Base-by-base conservation (phyloP, 2,888 invertebrate genomes). In the Brenthis hecate region DNA sequence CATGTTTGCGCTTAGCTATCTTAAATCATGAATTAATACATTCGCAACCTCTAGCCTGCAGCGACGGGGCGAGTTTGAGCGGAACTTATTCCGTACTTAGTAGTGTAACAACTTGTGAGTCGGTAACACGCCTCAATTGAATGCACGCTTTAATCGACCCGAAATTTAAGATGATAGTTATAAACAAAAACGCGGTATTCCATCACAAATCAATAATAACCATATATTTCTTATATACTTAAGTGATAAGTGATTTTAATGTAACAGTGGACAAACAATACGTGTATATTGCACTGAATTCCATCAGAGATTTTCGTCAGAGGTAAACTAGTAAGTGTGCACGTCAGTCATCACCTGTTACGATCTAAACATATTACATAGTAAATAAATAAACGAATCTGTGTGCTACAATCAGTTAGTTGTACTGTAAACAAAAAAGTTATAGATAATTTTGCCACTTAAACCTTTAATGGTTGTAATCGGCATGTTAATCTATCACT, bases 21-120 rank as follows among this genome's bases (percentile, higher is more conserved):
- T 85, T 76, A 81, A 79, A 87, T 86, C 85, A 81, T 82, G 85
- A 85, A 85, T 86, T 86, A 85, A 86, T 84, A 83, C 82, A 79
- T 68, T 66, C 69, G 58, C 68, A 70, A 58, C 74, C 75, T 73
- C 72, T 73, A 75, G 81, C 81, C 76, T 75, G 78, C 76, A 76
- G 79, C 79, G 75, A 76, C 74, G 76, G 77, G 63, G 56, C 64
- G 61, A 65, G 23, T 16, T 66, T 73, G 75, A 78, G 78, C 78
- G 77, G 57, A 60, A 69, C 64, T 68, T 70, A 71, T 69, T 55
- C 66, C 64, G 68, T 71, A 71, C 68, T 75, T 75, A 91, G 90
- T 90, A 85, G 81, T 83, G 78, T 78, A 78, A 83, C 84, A 83
- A 82, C 85, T 77, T 80, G 85, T 85, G 88, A 73, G 75, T 80